These are phyloP conservation scores for Triplophysa bombifrons DNA, from an alignment of 2,797 vertebrate species.

Conservation along the genomic window DNA sequence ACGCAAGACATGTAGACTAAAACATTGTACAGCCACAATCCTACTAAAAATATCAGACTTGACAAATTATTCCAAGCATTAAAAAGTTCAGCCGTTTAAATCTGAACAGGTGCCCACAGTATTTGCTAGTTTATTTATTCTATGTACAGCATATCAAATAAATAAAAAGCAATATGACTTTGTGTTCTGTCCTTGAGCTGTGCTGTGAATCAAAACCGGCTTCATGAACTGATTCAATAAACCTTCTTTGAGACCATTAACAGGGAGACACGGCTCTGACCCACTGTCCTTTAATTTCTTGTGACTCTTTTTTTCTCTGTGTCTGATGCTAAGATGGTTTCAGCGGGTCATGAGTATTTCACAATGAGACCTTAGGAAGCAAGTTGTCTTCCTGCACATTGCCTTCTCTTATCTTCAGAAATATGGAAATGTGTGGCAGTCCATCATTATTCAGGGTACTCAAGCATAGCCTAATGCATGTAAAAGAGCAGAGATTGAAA, in stretches of 20 bases:
- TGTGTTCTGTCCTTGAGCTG: constrained; percentile 8
- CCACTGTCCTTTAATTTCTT: constrained; percentile 24
- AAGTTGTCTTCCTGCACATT: constrained; percentile 74
- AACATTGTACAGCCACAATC: not conserved
- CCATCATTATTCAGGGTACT: constrained; percentile 79
- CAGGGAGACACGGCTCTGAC: not conserved
- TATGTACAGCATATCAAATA: not conserved
- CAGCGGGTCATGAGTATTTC: constrained; percentile 52
- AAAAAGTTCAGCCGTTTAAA: not conserved
- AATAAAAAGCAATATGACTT: not conserved
- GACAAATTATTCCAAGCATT: too few species aligned
- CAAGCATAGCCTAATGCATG: constrained; percentile 72
- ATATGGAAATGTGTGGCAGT: constrained; percentile 76
- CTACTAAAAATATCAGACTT: not conserved
- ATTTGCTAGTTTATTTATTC: not conserved
- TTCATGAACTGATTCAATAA: constrained; percentile 35
- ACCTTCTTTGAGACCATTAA: constrained; percentile 22
- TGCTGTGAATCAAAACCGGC: constrained; percentile 13
- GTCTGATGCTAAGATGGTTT: constrained; percentile 31
- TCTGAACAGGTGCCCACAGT: not conserved
- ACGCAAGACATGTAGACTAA: too few species aligned
- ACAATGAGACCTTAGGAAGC: constrained; percentile 69
- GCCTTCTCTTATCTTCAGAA: constrained; percentile 74
- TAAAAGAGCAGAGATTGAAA: not conserved
- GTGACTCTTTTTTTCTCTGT: not conserved